Base-by-base conservation (phyloP, 2,113 vertebrate genomes). In the Ailurus styani region DNA sequence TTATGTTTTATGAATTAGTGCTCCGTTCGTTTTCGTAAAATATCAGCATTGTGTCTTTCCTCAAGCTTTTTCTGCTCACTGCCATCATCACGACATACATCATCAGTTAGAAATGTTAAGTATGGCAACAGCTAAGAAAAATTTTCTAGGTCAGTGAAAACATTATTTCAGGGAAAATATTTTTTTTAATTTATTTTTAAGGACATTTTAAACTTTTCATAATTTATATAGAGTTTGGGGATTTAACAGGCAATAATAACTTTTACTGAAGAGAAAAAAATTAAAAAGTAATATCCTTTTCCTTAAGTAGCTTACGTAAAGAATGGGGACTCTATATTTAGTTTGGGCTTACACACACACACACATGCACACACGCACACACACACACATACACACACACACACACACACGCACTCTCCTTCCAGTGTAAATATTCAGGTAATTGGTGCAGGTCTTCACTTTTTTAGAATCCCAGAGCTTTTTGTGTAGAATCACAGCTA, bases 261-360 rank as follows among this genome's bases (percentile, higher is more conserved):
- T 98, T 90, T 92, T 60, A 23, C 81, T 95, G 18, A 23, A 50
- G 55, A 92, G 85, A 96, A 6, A 45, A 89, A 91, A 96, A 92
- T 95, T 91, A 90, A 73, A 96, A 92, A 85, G 87, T 93, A 92
- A 94, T 72, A 90, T 90, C 55, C 23, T 96, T 93, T 96, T 21
- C 77, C 68, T 95, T 97, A 97, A 96, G 86, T 90, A 97, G 86
- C 91, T 98, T 97, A 96, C 45, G 42, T 66, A 95, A 96, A 95
- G 93, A 96, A 84, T 55, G 34, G 8, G 50, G 68, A 55, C n/a
- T 66, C 73, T 94, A 90, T 97, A 95, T 96, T 93, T 97, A 97
- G 85, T 88, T 20, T 70, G 52, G 40, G 11, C 15, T 72, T 72
- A 78, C 3, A 90, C 52, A 81, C 21, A 62, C 37, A 87, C n/a